Base-by-base conservation (phyloP, 2,888 invertebrate species). In the Philaethria dido region DNA sequence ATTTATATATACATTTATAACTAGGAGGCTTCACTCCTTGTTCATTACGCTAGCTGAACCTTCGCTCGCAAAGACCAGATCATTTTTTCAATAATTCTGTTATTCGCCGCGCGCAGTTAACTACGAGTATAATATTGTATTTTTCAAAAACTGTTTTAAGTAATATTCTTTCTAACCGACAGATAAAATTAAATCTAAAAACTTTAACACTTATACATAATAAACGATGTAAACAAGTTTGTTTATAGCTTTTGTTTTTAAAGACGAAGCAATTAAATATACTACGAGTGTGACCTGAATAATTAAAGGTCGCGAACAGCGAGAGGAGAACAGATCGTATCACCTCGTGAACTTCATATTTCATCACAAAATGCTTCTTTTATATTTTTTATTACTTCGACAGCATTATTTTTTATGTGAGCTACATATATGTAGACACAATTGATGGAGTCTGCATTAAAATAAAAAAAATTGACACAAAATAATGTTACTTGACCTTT, bases 271-370 rank as follows among this genome's bases (percentile, higher is more conserved):
- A 52, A 52, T 52, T 52, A 33, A 52, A 33, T 52, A 52, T 33
- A 52, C 52, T 16, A 52, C n/a, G n/a, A n/a, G n/a, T n/a, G n/a
- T 52, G 52, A 52, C 52, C 50, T 50, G 50, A 11, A 50, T 50
- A 50, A 29, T 50, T 50, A 50, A 50, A 50, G 50, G 50, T 50
- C 52, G 16, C 29, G 29, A n/a, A n/a, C n/a, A n/a, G n/a, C n/a
- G n/a, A n/a, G n/a, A n/a, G n/a, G n/a, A 11, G 52, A 50, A 25
- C 25, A 50, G 50, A 50, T 50, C 50, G 4, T 25, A n/a, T 29
- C 25, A 8, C 3, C 14, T 50, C 29, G 50, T 29, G 25, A 29
- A 52, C 52, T 52, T 52, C 29, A 11, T 16, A 52, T 52, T 52
- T 52, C 52, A 52, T 52, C 52, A 52, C 11, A 52, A 29, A 16